Conservation (phyloP, 2,888 invertebrate species). For the Scaptodrosophila latifasciaeformis region DNA sequence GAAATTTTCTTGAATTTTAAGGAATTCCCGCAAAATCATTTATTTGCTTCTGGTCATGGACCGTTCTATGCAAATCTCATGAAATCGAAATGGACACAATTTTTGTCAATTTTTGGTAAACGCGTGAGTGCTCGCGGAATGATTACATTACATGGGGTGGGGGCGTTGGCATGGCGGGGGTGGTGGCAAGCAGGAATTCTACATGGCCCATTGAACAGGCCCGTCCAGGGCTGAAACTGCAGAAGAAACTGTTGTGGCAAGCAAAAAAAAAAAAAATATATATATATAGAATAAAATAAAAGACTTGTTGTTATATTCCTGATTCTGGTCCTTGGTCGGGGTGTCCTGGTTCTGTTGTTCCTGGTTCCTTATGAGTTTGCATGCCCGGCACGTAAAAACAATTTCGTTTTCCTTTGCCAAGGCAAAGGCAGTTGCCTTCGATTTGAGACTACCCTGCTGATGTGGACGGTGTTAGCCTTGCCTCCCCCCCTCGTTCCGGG, state of each 20-base stretch:
- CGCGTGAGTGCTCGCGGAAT: neutral
- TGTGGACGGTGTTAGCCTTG: neutral
- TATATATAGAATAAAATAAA: too few species aligned
- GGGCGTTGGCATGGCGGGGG: neutral
- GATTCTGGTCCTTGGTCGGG: neutral
- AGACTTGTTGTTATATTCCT: neutral
- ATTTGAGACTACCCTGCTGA: too few species aligned
- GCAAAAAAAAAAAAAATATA: too few species aligned
- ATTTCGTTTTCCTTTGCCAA: constrained; percentile 31
- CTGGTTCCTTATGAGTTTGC: constrained; percentile 10
- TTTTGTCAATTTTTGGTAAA: too few species aligned
- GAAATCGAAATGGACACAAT: too few species aligned
- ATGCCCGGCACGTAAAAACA: constrained; percentile 51
- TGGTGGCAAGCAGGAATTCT: neutral
- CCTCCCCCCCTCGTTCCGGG: too few species aligned
- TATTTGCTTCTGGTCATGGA: too few species aligned
- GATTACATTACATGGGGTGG: neutral
- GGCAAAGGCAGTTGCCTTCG: too few species aligned
- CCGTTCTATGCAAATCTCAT: neutral
- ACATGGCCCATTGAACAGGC: neutral
- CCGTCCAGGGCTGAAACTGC: neutral
- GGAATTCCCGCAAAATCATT: neutral
- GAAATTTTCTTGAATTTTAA: too few species aligned
- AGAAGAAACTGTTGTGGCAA: neutral
- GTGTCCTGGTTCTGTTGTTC: neutral